phyloP scores from a whole-genome alignment of 2,797 vertebrate species.

The Falco concolor region DNA sequence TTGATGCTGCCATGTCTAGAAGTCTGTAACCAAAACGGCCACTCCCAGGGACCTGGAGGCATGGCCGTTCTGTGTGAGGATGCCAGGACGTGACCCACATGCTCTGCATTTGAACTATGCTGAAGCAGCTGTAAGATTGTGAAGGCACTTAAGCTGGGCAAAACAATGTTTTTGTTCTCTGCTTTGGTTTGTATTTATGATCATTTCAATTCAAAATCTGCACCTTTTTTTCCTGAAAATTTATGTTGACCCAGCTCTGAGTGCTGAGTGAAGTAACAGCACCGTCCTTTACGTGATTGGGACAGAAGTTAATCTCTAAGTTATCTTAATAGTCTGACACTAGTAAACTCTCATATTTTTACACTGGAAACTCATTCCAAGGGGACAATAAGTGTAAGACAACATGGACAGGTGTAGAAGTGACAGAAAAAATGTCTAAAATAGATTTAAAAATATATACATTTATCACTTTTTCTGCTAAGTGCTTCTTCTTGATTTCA shows the following conservation, averaged over 20 bases:
- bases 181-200: not conserved
- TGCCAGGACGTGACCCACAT: not conserved
- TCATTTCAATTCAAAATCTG: not conserved
- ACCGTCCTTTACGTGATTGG: not conserved
- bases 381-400: not conserved
- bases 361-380: not conserved
- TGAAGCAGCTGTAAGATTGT: not conserved
- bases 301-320: not conserved
- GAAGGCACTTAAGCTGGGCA: not conserved
- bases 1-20: not conserved
- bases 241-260: not conserved
- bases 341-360: not conserved
- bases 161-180: not conserved
- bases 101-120: rapidly evolving
- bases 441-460: not conserved
- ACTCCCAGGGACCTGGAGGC: rapidly evolving
- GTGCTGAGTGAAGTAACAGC: not conserved
- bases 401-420: not conserved
- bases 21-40: not conserved
- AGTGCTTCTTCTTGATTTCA: not conserved
- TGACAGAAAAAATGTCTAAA: not conserved
- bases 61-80: not conserved
- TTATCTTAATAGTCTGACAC: not conserved
- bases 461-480: not conserved
- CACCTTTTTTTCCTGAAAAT: not conserved